A percentile compares a stretch with the other conserved stretches of the same genome.
Evolutionary conservation across 2,797 vertebrate species (phyloP).

Genomic region (Masticophis lateralis): DNA sequence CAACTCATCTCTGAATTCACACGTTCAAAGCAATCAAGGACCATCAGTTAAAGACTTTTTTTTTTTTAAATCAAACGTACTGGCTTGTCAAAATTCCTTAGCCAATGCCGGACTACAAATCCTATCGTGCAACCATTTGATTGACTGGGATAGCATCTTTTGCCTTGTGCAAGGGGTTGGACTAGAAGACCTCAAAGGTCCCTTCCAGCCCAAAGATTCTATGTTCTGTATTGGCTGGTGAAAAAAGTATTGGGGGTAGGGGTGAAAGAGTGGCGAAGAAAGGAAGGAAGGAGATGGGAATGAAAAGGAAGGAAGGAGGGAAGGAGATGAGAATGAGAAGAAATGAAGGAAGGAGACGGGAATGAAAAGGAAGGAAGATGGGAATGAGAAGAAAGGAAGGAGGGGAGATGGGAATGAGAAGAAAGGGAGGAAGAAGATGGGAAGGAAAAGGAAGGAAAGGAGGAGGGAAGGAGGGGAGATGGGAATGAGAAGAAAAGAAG

Average conservation of each 20-base stretch:
- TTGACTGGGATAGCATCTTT: not conserved
- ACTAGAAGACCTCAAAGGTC: not conserved
- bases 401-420: too few relatives aligned
- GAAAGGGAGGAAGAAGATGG: too few relatives aligned
- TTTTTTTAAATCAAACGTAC: not conserved
- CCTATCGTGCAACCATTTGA: not conserved
- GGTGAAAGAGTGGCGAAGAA: too few relatives aligned
- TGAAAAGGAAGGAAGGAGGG: too few relatives aligned
- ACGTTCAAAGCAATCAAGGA: not conserved
- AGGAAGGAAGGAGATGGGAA: not conserved
- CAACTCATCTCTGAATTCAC: not conserved
- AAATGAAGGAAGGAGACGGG: too few relatives aligned
- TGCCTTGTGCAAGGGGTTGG: not conserved
- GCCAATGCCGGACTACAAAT: not conserved
- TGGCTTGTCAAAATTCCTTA: not conserved
- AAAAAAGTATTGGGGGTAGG: not conserved
- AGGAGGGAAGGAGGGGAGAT: too few relatives aligned
- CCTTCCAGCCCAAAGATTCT: not conserved
- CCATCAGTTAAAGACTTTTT: not conserved
- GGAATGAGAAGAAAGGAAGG: too few relatives aligned
- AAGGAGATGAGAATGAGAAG: too few relatives aligned
- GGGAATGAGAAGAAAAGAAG: too few relatives aligned
- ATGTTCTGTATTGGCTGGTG: not conserved
- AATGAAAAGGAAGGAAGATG: too few relatives aligned
- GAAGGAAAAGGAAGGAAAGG: too few relatives aligned